Evolutionary conservation across 2,888 invertebrate species (phyloP), one percentile per base, ranked within the genome.

Genomic region (Coleophora deauratella): DNA sequence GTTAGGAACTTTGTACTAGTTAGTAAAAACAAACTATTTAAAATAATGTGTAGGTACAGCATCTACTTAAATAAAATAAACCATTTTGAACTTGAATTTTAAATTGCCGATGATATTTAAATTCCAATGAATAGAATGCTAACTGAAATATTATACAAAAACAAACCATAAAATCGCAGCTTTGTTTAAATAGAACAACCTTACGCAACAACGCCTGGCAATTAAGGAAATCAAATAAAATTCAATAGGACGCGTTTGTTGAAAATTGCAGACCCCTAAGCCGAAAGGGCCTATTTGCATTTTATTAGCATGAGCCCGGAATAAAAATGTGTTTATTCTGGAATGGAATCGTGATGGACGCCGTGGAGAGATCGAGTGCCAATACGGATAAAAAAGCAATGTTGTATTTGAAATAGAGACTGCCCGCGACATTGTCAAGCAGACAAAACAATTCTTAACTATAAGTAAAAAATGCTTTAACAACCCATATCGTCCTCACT

Each of bases 281-380:
- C 78, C 69, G 66, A 73, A 77, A 77, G 70, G 74, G 69, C 60
- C 67, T 63, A 78, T 80, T 80, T 80, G 64, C 80, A 80, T 80
- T 78, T 80, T 79, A 80, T 79, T 78, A 77, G 78, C 77, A 70
- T 77, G 73, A 68, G 72, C 70, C 70, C 60, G 61, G 74, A 76
- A 77, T 78, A 80, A 80, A 79, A 80, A 77, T 77, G 78, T 80
- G 79, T 79, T 80, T 79, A 79, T 78, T 72, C 57, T 74, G 70
- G 69, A 57, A 69, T 69, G 75, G 67, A 70, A 71, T 59, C 66
- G 79, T 66, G 68, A 77, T 68, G 66, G 66, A 54, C 63, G 54
- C 66, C 64, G 68, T 74, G 71, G 70, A 72, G 66, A 68, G 70
- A 72, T 73, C 70, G 69, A 70, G 69, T 68, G 63, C 59, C 65